phyloP scores from a whole-genome alignment of 1,140 invertebrate genomes.

The Bombus pyrosoma region DNA sequence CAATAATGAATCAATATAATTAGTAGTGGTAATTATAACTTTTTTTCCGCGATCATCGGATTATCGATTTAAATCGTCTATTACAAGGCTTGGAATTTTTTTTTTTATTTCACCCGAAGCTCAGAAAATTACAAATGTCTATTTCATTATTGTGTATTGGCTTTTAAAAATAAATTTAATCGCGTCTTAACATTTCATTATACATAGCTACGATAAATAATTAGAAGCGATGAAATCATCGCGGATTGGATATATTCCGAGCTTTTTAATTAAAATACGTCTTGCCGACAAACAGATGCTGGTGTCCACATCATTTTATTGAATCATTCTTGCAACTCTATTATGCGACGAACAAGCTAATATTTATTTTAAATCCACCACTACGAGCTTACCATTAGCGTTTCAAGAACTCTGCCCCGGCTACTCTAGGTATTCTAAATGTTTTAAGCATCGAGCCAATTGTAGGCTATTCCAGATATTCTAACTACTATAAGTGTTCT shows the following conservation, averaged over 20 bases:
- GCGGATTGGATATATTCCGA: not conserved
- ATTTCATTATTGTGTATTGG: too few relatives aligned
- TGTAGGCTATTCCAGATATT: not conserved
- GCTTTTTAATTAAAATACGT: not conserved
- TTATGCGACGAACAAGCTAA: not conserved
- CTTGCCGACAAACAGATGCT: not conserved
- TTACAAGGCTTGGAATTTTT: not conserved
- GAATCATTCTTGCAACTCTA: not conserved
- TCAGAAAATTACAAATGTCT: too few relatives aligned
- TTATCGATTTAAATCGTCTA: not conserved
- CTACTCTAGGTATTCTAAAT: constrained; percentile 12
- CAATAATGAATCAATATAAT: not conserved
- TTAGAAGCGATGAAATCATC: not conserved
- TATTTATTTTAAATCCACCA: not conserved
- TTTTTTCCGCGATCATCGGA: not conserved
- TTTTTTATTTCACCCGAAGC: not conserved
- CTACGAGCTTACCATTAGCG: not conserved
- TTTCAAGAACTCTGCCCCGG: not conserved
- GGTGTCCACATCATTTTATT: not conserved
- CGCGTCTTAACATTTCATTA: too few relatives aligned
- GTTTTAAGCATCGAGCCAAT: constrained; percentile 10
- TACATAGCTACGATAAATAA: too few relatives aligned
- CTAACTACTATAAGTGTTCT: constrained; percentile 10
- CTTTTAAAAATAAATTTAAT: too few relatives aligned
- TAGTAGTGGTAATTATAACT: not conserved